Evolutionary conservation across 2,113 vertebrate species (phyloP), one percentile per base, ranked within the genome.

Genomic region (Cyphomyrus discorhynchus): DNA sequence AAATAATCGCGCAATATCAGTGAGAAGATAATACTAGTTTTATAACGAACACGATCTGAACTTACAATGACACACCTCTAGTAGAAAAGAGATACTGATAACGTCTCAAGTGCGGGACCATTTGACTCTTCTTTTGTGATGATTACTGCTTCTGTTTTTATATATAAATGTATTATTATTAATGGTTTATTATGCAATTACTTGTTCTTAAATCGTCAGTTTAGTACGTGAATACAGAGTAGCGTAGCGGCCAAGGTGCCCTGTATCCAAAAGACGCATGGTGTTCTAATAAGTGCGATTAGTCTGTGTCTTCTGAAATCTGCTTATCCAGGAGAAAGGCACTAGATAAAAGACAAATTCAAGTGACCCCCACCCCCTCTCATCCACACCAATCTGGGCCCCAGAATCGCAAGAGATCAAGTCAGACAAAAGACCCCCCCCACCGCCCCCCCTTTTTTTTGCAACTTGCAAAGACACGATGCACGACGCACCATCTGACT

Each of bases 321-420:
- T 87, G 85, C 85, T 87, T 17, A 87, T 86, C 45, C 47, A 31
- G 45, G 50, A 87, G 15, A 87, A 39, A 87, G 85, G 50, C 85
- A 56, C 50, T 15, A 96, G 95, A 96, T 96, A 96, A 97, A 96
- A 97, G 96, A 94, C 95, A 95, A 96, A 96, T 96, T 97, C 95
- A 95, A 96, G 95, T 95, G 95, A 97, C 96, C 96, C 95, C 92
- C 94, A 80, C 74, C 15, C 95, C 93, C 84, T 96, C 95, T 94
- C 94, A 96, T 97, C 96, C 96, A 96, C 96, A 96, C 95, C 95
- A 97, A 95, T 95, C 96, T 96, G 95, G 96, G 95, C 93, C 94
- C 90, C 92, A 95, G 95, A 96, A 96, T 96, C 94, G 92, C 94
- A 89, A 91, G 94, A 94, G 95, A 96, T 96, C 95, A 95, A 93